phyloP scores from a whole-genome alignment of 2,797 vertebrate species.

The Protosalanx chinensis region DNA sequence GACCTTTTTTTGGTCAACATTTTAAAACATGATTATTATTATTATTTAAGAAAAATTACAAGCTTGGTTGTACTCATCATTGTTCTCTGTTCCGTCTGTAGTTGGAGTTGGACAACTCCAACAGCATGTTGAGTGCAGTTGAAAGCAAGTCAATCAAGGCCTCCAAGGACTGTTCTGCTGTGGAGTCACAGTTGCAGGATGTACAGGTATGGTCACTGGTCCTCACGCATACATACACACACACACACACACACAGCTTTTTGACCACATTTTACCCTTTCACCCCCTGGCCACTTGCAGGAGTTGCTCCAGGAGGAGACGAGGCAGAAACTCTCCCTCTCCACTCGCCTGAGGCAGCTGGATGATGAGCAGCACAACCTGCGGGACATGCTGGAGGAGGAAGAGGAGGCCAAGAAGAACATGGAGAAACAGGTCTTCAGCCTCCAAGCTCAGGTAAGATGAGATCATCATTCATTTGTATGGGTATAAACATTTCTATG shows the following conservation, averaged over 20 bases:
- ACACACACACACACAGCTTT: background rate
- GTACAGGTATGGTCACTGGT: constrained; percentile 77
- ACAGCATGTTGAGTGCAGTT: constrained; percentile 78
- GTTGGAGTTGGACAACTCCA: constrained; percentile 85
- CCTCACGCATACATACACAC: background rate
- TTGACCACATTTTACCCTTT: background rate
- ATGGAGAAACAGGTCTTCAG: constrained; percentile 83
- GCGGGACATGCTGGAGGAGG: constrained; percentile 89
- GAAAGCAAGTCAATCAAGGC: constrained; percentile 92
- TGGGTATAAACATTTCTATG: background rate
- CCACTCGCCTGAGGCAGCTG: constrained; percentile 85
- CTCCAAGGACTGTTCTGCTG: constrained; percentile 82
- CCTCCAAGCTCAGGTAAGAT: constrained; percentile 85
- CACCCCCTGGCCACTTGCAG: constrained; percentile 60
- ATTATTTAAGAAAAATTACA: background rate
- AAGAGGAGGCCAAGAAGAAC: constrained; percentile 88
- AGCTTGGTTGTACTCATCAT: background rate
- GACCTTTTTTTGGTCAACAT: background rate
- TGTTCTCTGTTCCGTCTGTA: constrained; percentile 49
- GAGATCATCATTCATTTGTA: too few species aligned
- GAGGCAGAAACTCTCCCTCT: constrained; percentile 87
- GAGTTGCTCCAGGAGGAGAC: constrained; percentile 92
- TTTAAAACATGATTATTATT: too few species aligned
- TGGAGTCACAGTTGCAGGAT: constrained; percentile 91
- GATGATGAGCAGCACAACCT: constrained; percentile 88